These are phyloP conservation scores for Thunnus thynnus DNA, from an alignment of 2,113 vertebrate species.

Conservation along the genomic window DNA sequence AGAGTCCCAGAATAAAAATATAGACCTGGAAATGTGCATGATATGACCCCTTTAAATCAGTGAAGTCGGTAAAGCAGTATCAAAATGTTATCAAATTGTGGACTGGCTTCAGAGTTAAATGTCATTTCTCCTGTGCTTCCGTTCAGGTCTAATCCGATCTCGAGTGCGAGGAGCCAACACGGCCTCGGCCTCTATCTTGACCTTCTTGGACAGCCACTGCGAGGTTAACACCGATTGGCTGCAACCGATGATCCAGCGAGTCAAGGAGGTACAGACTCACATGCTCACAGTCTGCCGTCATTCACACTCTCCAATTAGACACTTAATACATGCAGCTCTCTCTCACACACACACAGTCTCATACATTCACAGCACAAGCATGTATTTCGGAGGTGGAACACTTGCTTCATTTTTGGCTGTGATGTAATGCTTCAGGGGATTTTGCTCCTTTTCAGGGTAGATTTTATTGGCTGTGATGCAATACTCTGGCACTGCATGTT, in stretches of 20 bases:
- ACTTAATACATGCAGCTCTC: not conserved
- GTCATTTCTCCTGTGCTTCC: not conserved
- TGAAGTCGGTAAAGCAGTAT: not conserved
- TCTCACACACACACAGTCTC: slow-evolving; percentile 13
- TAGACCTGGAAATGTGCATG: no score
- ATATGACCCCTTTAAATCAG: not conserved
- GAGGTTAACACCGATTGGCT: slow-evolving; percentile 98
- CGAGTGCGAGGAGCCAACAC: slow-evolving; percentile 93
- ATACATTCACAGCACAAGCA: not conserved
- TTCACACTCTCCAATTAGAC: slow-evolving; percentile 42
- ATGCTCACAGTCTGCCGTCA: not conserved
- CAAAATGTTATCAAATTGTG: not conserved
- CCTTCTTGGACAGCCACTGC: slow-evolving; percentile 98
- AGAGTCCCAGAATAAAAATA: no score
- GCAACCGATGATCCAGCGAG: slow-evolving; percentile 96
- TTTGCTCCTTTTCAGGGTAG: slow-evolving; percentile 17
- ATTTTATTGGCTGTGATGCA: slow-evolving; percentile 48
- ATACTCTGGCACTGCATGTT: slow-evolving; percentile 4
- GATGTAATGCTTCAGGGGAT: slow-evolving; percentile 7
- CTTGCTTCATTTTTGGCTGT: not conserved
- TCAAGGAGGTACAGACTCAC: slow-evolving; percentile 90
- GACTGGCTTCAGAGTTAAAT: not conserved
- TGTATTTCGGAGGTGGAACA: slow-evolving; percentile 5
- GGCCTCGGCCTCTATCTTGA: slow-evolving; percentile 91
- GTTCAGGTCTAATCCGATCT: slow-evolving; percentile 94